A percentile compares a stretch with the other conserved stretches of the same genome.
phyloP scores from a whole-genome alignment of 2,888 invertebrate species.

The Eupithecia pulchellata region DNA sequence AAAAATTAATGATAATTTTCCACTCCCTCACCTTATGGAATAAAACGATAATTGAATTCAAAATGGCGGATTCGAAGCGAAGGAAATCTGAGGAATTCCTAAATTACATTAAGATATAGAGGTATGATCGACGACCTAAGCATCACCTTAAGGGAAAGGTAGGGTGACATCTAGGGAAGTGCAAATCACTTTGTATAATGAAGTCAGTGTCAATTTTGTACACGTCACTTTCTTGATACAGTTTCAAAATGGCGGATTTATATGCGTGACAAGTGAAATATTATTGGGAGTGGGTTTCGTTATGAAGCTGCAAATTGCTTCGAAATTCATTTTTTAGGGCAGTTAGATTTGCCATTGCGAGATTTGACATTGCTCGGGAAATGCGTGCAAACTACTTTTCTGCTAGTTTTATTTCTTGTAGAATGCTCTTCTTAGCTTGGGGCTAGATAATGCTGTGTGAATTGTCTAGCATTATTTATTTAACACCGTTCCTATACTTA shows the following conservation, averaged over 20 bases:
- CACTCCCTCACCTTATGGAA: not conserved
- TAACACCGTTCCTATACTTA: too few species aligned
- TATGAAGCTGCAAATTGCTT: not conserved
- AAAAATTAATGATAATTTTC: not conserved
- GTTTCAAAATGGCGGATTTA: slow-evolving; percentile 6
- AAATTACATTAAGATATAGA: slow-evolving; percentile 66
- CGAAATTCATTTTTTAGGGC: not conserved
- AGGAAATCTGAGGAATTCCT: slow-evolving; percentile 9
- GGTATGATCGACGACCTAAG: slow-evolving; percentile 51
- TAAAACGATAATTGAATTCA: not conserved
- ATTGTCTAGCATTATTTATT: too few species aligned
- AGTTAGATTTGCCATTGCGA: too few species aligned
- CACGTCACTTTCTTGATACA: slow-evolving; percentile 6
- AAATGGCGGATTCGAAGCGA: slow-evolving; percentile 13
- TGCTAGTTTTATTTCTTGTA: too few species aligned
- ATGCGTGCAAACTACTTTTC: too few species aligned
- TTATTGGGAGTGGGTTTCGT: not conserved
- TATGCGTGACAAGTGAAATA: not conserved
- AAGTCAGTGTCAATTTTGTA: slow-evolving; percentile 24
- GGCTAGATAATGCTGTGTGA: too few species aligned
- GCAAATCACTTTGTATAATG: slow-evolving; percentile 33
- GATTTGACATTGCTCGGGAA: not conserved
- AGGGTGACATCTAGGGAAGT: slow-evolving; percentile 18
- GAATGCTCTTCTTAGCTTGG: too few species aligned
- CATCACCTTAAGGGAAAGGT: slow-evolving; percentile 4